Base-by-base conservation (phyloP, 1,140 invertebrate species). In the Cryptotermes secundus region DNA sequence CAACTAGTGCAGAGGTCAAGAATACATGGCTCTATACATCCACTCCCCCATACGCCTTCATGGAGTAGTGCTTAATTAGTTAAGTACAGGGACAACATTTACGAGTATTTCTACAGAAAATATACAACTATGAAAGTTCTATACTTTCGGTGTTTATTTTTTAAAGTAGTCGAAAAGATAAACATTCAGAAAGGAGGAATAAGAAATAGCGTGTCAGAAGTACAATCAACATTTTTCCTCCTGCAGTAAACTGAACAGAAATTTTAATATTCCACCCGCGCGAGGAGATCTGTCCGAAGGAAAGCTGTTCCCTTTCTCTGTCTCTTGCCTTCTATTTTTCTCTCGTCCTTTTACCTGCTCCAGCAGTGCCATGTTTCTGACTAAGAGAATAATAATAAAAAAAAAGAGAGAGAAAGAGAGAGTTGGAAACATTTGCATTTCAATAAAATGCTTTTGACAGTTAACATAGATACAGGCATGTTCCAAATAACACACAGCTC, bases 401-500 rank as follows among this genome's bases (percentile, higher is more conserved):
- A n/a, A n/a, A n/a, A n/a, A 59, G 24, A 59, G 24, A 72, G 31
- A n/a, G 12, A 31, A 72, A 72, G 31, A 72, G n/a, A 72, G n/a
- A 72, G 26, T 72, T 31, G 59, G 59, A 72, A 72, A 72, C 59
- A 72, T 72, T 72, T 72, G 59, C 59, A 72, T 72, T 72, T 72
- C 59, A 72, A 72, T 72, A 72, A 72, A 72, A 72, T 72, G 59
- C 59, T 72, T 72, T 72, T 72, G 31, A 14, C n/a, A 31, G 59
- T 72, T 72, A 72, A 72, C 26, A n/a, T n/a, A 72, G 59, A 72
- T 72, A 72, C 59, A 72, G 59, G 59, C 59, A 72, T 72, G 59
- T 72, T 72, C 59, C 26, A 72, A 72, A 72, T 72, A 72, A 72
- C 14, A 72, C 31, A 72, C 59, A 72, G 59, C 59, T 31, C 26